Base-by-base conservation (phyloP, 1,140 invertebrate species). In the Pseudomyrmex gracilis region DNA sequence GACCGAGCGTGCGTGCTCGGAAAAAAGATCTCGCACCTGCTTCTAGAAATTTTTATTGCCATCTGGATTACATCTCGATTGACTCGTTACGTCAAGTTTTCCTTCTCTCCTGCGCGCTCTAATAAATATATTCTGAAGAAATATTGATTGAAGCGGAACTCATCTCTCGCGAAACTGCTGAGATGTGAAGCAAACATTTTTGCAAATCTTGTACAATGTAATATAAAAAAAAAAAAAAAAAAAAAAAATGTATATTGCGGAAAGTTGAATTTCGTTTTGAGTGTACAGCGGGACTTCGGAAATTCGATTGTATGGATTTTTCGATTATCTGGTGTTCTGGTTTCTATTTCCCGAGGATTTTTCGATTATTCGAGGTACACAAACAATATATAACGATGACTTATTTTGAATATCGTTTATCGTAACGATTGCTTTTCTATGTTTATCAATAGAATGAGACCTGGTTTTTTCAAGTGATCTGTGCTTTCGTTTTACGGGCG, bases 1-100 rank as follows among this genome's bases (percentile, higher is more conserved):
- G 76, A 22, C 17, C 76, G 34, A 64, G 76, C 43, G 76, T 78
- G 76, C 76, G 76, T 78, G 76, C 76, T 58, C 43, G 76, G 76
- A 78, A 78, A 78, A 70, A 66, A 78, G 70, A 53, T 78, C 20
- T 58, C 53, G 64, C 76, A 70, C 53, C 51, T 78, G 76, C 64
- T 45, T 66, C 53, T 49, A n/a, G 51, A 57, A 71, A 80, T 80
- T 71, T 78, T 70, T 80, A 70, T 71, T 49, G 43, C 53, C 53
- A 43, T 80, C 43, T 57, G 76, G 43, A 71, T 80, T 58, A 71
- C 76, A 2, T 71, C n/a, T 80, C 34, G 76, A 70, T 49, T 58
- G 43, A 71, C 66, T 22, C 22, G 49, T 53, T 47, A 58, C 8
- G 34, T 34, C 34, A 47, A 61, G 47, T 51, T 80, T 22, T 66